These are phyloP conservation scores for Acromyrmex heyeri DNA, from an alignment of 1,140 invertebrate genomes.

Conservation along the genomic window DNA sequence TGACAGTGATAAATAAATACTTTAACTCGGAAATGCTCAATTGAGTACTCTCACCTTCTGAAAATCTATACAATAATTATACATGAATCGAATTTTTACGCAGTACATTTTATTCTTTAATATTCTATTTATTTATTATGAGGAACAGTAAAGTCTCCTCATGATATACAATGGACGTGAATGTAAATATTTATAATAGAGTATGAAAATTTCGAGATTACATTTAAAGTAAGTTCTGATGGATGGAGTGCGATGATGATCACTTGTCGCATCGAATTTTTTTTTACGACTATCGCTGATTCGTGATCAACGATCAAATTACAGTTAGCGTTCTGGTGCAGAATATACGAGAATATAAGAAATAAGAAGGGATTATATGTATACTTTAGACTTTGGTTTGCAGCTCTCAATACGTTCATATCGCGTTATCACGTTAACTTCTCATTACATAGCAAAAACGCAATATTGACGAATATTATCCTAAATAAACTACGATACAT, in stretches of 20 bases:
- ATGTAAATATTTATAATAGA: slow-evolving; percentile 23
- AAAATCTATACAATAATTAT: neutral
- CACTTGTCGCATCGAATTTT: slow-evolving; percentile 25
- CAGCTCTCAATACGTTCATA: slow-evolving; percentile 13
- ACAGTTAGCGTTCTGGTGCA: neutral
- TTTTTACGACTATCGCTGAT: slow-evolving; percentile 26
- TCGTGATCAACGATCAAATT: slow-evolving; percentile 1
- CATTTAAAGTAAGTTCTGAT: slow-evolving; percentile 48
- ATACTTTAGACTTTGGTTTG: slow-evolving; percentile 1
- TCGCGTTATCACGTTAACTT: slow-evolving; percentile 2
- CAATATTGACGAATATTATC: slow-evolving; percentile 35
- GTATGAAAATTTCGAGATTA: slow-evolving; percentile 17
- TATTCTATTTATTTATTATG: slow-evolving; percentile 45
- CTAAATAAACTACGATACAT: slow-evolving; percentile 22
- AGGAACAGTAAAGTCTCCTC: slow-evolving; percentile 1
- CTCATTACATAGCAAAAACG: neutral
- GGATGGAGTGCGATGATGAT: slow-evolving; percentile 62
- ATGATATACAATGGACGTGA: slow-evolving; percentile 40
- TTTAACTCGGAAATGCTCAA: slow-evolving; percentile 79
- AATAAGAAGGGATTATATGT: slow-evolving; percentile 20
- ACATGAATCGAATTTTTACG: neutral
- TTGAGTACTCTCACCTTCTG: slow-evolving; percentile 9
- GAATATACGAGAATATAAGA: slow-evolving; percentile 9
- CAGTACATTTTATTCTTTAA: slow-evolving; percentile 22
- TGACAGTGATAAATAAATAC: slow-evolving; percentile 85